Conservation (phyloP, 2,113 vertebrate species). For the Callocephalon fimbriatum region DNA sequence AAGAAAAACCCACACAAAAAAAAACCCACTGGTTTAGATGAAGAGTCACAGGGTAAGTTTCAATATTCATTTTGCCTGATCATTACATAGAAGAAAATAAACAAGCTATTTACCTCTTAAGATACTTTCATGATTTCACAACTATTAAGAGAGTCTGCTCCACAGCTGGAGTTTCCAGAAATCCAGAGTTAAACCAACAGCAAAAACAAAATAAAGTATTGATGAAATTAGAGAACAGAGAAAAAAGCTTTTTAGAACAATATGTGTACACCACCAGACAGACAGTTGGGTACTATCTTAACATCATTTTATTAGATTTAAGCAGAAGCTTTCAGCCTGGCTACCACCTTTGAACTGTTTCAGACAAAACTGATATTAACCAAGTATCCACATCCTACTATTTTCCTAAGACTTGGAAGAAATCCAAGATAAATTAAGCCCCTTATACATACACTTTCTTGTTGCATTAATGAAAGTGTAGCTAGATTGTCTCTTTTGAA, state of each 20-base stretch:
- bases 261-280: not conserved
- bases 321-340: not conserved
- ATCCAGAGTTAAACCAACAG: not conserved
- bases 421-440: slow-evolving; percentile 56
- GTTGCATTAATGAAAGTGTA: slow-evolving; percentile 26
- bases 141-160: no score
- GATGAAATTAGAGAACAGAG: not conserved
- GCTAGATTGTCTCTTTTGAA: slow-evolving; percentile 50
- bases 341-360: slow-evolving; percentile 35
- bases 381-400: not conserved
- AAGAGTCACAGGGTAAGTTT: not conserved
- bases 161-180: no score
- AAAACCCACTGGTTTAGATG: not conserved
- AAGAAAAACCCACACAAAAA: no score
- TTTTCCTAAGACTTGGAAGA: slow-evolving; percentile 26
- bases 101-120: not conserved
- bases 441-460: slow-evolving; percentile 34
- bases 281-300: not conserved
- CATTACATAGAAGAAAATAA: not conserved
- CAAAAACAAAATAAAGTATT: not conserved
- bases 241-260: not conserved
- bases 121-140: no score
- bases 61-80: not conserved
- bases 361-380: slow-evolving; percentile 38
- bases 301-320: not conserved